phyloP scores from a whole-genome alignment of 2,888 invertebrate genomes.

The Archaeoteleia sp. region DNA sequence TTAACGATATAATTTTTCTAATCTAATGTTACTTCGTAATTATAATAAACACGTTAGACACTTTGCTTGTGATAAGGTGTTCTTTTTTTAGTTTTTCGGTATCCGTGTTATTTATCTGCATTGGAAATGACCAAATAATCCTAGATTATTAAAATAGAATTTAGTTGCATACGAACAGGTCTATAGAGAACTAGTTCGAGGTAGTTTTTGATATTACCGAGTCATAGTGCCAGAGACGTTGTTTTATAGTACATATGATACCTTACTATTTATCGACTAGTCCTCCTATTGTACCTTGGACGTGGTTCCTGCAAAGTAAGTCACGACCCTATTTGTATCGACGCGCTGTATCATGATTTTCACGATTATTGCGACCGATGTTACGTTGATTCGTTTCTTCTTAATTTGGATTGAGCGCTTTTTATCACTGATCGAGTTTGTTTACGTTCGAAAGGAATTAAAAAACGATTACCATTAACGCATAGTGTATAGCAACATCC shows the following conservation, averaged over 20 bases:
- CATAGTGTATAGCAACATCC: conserved; percentile 67
- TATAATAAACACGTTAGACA: conserved; percentile 2
- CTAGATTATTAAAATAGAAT: conserved; percentile 21
- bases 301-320: conserved; percentile 65
- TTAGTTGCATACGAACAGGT: conserved; percentile 49
- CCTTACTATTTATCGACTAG: conserved; percentile 57
- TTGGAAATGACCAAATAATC: conserved; percentile 19
- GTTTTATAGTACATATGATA: conserved; percentile 45
- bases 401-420: conserved; percentile 57
- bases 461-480: conserved; percentile 60
- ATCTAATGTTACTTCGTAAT: no score
- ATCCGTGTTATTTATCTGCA: conserved; percentile 11
- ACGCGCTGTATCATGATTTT: conserved; percentile 33
- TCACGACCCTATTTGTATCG: conserved; percentile 61
- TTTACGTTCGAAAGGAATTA: conserved; percentile 59
- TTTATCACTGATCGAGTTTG: conserved; percentile 57
- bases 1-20: no score
- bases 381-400: conserved; percentile 18
- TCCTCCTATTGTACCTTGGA: conserved; percentile 62
- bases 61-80: conserved; percentile 21
- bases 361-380: conserved; percentile 10
- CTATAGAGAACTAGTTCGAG: conserved; percentile 39
- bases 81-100: conserved; percentile 9
- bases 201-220: conserved; percentile 53
- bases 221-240: conserved; percentile 48